Base-by-base conservation (phyloP, 2,888 invertebrate species). In the Papilio elwesi region DNA sequence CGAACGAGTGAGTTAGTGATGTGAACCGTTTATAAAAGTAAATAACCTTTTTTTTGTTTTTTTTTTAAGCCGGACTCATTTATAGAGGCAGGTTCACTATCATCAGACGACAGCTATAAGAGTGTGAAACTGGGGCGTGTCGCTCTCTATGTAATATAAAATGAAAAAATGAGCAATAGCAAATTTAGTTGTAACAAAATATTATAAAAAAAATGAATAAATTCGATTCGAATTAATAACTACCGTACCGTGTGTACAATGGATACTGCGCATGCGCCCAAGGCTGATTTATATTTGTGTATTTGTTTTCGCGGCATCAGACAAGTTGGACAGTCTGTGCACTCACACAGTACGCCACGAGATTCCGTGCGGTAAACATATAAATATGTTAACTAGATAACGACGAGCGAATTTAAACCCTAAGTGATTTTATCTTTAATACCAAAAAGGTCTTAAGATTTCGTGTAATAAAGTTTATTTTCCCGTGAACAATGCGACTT, bases 401-500 rank as follows among this genome's bases (percentile, higher is more conserved):
- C 15, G 12, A 57, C 59, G 5, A 62, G 43, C 43, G 15, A 62
- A 62, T 62, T 43, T 43, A 43, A 38, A 43, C 38, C 15, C 43
- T 59, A 4, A 13, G 59, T 62, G 59, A 62, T 62, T 10, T 5
- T 43, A 59, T 10, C n/a, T 62, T 15, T 43, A 43, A 62, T 43
- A 43, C n/a, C 43, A 43, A 62, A 43, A 62, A n/a, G 9, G 10
- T 43, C 57, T 68, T 13, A 68, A 57, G 10, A 10, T 15, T 55
- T 7, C 3, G 13, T 53, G 16, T 15, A 55, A 62, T 62, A 38
- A 5, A 59, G 68, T 26, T 48, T 49, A 68, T n/a, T 62, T 64
- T 59, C 9, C 48, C 62, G 48, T 64, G 26, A 49, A 74, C 15
- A 38, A 76, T 76, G 76, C 70, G 67, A 43, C 63, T 70, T 59